phyloP scores from a whole-genome alignment of 2,113 vertebrate species.

The Elgaria multicarinata region DNA sequence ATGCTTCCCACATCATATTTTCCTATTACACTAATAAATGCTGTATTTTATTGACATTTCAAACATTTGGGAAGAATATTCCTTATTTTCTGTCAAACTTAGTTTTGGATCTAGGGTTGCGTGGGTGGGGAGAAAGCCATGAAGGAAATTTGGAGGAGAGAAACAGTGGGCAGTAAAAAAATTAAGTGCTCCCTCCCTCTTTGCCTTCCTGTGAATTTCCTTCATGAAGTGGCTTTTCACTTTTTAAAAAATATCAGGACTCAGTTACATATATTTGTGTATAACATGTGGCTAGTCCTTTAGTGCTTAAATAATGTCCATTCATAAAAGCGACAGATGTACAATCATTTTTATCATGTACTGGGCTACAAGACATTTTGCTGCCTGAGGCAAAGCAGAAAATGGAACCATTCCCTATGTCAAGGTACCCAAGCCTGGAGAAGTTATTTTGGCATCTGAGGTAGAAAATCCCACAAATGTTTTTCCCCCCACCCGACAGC shows the following conservation, averaged over 20 bases:
- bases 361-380: neutral
- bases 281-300: neutral
- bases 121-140: neutral
- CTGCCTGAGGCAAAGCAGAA: neutral
- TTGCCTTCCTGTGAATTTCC: neutral
- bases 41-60: slow-evolving; percentile 63
- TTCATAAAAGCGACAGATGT: neutral
- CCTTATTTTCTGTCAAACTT: slow-evolving; percentile 3
- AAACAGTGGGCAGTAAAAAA: neutral
- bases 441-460: too few species aligned
- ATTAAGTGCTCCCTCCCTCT: neutral
- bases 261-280: neutral
- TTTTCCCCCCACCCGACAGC: too few species aligned
- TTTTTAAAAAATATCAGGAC: neutral
- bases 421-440: neutral
- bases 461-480: too few species aligned
- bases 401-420: too few species aligned
- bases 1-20: slow-evolving; percentile 43
- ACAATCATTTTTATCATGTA: neutral
- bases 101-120: neutral
- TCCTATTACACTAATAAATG: slow-evolving; percentile 68
- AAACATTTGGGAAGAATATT: slow-evolving; percentile 36
- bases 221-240: neutral
- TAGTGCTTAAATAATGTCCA: neutral
- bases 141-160: neutral